A percentile compares a stretch with the other conserved stretches of the same genome.
phyloP scores from a whole-genome alignment of 2,888 invertebrate species.

The Diloba caeruleocephala region DNA sequence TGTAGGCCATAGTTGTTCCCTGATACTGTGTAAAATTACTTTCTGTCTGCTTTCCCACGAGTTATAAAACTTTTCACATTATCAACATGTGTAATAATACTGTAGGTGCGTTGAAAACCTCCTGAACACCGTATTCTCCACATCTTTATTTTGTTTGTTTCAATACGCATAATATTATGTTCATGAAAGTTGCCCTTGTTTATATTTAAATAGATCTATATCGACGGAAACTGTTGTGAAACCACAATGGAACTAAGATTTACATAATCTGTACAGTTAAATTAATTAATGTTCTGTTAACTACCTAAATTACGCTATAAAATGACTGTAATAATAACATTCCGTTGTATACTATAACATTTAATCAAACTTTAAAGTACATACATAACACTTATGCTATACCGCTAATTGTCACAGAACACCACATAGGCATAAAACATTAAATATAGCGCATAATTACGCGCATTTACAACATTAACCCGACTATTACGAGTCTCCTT shows the following conservation, averaged over 20 bases:
- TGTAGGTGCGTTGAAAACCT: not conserved
- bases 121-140: not conserved
- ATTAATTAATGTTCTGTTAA: conserved; percentile 42
- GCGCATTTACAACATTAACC: conserved; percentile 28
- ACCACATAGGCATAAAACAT: conserved; percentile 39
- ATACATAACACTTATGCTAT: conserved; percentile 44
- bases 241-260: conserved; percentile 13
- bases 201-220: not conserved
- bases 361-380: conserved; percentile 50
- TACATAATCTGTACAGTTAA: conserved; percentile 35
- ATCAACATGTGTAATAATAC: conserved; percentile 11
- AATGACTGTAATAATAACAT: conserved; percentile 36
- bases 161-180: no score
- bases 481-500: conserved; percentile 26
- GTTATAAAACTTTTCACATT: conserved; percentile 33
- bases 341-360: conserved; percentile 44
- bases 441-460: conserved; percentile 42
- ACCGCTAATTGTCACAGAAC: conserved; percentile 40
- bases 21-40: conserved; percentile 23
- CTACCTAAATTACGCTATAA: conserved; percentile 34
- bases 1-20: not conserved
- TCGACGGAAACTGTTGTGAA: not conserved
- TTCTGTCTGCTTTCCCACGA: conserved; percentile 17
- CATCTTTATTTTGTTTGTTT: not conserved
- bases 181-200: no score